Percentiles rank a stretch among this genome's conserved stretches.
phyloP scores from a whole-genome alignment of 2,797 vertebrate genomes.

The Lateolabrax maculatus region DNA sequence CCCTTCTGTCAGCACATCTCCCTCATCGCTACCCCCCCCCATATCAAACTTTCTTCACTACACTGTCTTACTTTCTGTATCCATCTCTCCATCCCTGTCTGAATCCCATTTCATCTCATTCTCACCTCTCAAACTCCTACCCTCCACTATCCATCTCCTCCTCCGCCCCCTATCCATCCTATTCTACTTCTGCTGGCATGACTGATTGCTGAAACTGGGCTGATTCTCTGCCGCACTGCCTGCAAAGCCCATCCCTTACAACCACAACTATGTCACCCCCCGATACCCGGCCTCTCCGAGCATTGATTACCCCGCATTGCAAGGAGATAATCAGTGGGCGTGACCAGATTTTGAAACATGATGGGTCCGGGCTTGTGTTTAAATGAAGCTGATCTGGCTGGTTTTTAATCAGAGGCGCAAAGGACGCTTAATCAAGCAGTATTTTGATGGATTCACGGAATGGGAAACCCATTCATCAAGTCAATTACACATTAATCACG shows the following conservation, averaged over 20 bases:
- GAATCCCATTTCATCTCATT: conserved; percentile 75
- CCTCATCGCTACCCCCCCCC: conserved; percentile 15
- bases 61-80: conserved; percentile 63
- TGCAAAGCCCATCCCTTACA: conserved; percentile 61
- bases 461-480: conserved; percentile 84
- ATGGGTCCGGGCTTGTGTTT: conserved; percentile 74
- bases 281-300: conserved; percentile 35
- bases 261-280: conserved; percentile 57
- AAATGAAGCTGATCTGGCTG: conserved; percentile 80
- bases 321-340: conserved; percentile 78
- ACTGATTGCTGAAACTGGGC: conserved; percentile 75
- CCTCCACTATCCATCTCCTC: conserved; percentile 69
- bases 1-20: conserved; percentile 57
- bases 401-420: conserved; percentile 81
- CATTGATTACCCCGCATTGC: conserved; percentile 74
- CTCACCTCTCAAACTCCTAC: conserved; percentile 75
- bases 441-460: conserved; percentile 84
- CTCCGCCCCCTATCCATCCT: conserved; percentile 65
- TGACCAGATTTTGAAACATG: conserved; percentile 77
- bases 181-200: conserved; percentile 75
- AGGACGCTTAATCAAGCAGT: conserved; percentile 80
- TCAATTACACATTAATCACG: conserved; percentile 86
- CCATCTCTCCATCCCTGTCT: conserved; percentile 56
- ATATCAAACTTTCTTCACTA: conserved; percentile 66
- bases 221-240: conserved; percentile 39